Evolutionary conservation across 2,888 invertebrate genomes (phyloP), one percentile per base, ranked within the genome.

Genomic region (Macrophya annulata): DNA sequence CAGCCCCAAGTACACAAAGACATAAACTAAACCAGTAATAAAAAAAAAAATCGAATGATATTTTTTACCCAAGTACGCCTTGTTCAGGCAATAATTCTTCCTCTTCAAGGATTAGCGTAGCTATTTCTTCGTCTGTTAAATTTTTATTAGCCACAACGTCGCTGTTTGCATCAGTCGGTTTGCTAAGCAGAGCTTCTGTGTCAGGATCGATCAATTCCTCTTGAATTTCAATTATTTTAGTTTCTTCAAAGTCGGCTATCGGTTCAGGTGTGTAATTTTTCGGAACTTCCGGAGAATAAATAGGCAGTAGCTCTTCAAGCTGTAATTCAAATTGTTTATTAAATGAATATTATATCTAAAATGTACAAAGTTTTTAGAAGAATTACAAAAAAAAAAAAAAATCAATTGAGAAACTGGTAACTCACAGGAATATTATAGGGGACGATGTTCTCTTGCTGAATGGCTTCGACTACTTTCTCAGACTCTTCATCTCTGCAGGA

Each of bases 81-180:
- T 96, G 96, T 86, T 96, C 96, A 88, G 95, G 94, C 8, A 96
- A 89, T 90, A 96, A 95, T 90, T 96, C 96, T 0, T 96, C 95
- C 90, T 96, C 96, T 43, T 96, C 96, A 0, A 96, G 95, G 86
- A 96, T 95, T 40, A 96, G 93, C 85, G 95, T 96, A 0, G 96
- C 96, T 79, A 96, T 96, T 92, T 96, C 95, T 85, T 96, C 95
- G 87, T 96, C 96, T 0, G 96, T 95, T 81, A 96, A 90, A 89
- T 94, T 93, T 88, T 93, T 91, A 85, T 93, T 93, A 25, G 91
- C 89, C 65, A 93, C 89, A 9, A 90, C 81, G 62, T 92, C 93
- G 87, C 93, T 92, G 85, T 93, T 89, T 55, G 89, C 90, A 88
- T 92, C 91, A 72, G 88, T 89, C 4, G 91, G 91, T 86, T 92